Evolutionary conservation across 2,113 vertebrate genomes (phyloP).

Genomic region (human): DNA sequence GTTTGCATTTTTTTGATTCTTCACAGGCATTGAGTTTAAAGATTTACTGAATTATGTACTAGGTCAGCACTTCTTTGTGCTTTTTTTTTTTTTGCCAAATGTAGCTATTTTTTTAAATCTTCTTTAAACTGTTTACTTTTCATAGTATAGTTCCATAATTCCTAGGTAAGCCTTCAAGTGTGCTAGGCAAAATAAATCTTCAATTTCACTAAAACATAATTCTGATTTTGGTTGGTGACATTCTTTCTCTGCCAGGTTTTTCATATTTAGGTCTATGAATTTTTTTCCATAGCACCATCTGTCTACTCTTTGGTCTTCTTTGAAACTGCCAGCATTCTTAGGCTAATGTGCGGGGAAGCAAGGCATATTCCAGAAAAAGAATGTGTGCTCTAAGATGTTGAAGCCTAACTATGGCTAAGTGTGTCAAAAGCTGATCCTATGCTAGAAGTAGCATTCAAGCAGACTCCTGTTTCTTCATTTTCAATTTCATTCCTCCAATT

Average conservation of each 20-base stretch:
- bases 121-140: slow-evolving; percentile 56
- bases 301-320: slow-evolving; percentile 56
- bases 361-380: slow-evolving; percentile 57
- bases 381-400: neutral
- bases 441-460: neutral
- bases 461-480: neutral
- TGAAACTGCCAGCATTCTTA: slow-evolving; percentile 57
- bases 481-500: neutral
- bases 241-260: slow-evolving; percentile 67
- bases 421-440: neutral
- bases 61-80: neutral
- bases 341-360: slow-evolving; percentile 34
- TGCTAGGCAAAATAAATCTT: slow-evolving; percentile 70
- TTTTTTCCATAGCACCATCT: slow-evolving; percentile 65
- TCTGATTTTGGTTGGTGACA: slow-evolving; percentile 63
- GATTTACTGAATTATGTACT: neutral
- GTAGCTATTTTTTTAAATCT: neutral
- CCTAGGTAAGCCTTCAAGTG: slow-evolving; percentile 57
- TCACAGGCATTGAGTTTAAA: neutral
- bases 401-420: neutral
- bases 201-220: slow-evolving; percentile 70
- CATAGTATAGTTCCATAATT: slow-evolving; percentile 42
- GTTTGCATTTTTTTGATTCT: neutral
- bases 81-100: neutral
- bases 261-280: slow-evolving; percentile 62